Conservation (phyloP, 2,797 vertebrate genomes). For the Helostoma temminkii region DNA sequence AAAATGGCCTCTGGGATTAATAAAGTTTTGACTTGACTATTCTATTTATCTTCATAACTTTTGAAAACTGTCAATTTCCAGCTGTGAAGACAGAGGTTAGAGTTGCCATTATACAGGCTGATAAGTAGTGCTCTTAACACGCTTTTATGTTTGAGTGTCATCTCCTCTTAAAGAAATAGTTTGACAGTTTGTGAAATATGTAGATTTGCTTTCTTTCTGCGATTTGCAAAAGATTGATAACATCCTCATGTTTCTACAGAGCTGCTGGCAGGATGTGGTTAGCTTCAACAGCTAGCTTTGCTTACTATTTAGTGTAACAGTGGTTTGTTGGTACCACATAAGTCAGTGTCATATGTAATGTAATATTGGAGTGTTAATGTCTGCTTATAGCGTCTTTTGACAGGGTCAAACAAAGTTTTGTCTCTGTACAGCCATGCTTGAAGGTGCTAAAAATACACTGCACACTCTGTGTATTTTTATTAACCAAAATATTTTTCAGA, state of each 20-base stretch:
- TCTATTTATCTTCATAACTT: slow-evolving; percentile 16
- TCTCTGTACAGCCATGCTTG: too few species aligned
- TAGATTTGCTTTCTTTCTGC: slow-evolving; percentile 2
- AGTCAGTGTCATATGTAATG: too few species aligned
- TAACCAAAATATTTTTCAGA: too few species aligned
- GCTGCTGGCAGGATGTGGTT: not conserved
- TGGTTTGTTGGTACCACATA: too few species aligned
- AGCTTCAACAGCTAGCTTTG: not conserved
- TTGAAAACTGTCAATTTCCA: slow-evolving; percentile 4
- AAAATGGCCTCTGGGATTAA: not conserved
- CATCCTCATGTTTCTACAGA: not conserved
- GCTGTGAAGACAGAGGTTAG: not conserved
- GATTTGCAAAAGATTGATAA: too few species aligned
- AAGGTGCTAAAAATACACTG: too few species aligned
- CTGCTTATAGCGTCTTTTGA: too few species aligned
- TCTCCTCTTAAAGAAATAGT: slow-evolving; percentile 6
- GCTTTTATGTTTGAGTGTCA: slow-evolving; percentile 40
- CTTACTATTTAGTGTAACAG: not conserved
- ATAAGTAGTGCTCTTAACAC: not conserved
- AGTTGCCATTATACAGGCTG: not conserved
- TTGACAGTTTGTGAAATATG: not conserved
- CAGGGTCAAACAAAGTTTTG: too few species aligned
- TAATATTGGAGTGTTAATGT: too few species aligned
- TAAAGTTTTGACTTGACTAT: not conserved
- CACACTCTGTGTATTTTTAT: too few species aligned